Conservation (phyloP, 2,888 invertebrate species). For the Euplagia quadripunctaria region DNA sequence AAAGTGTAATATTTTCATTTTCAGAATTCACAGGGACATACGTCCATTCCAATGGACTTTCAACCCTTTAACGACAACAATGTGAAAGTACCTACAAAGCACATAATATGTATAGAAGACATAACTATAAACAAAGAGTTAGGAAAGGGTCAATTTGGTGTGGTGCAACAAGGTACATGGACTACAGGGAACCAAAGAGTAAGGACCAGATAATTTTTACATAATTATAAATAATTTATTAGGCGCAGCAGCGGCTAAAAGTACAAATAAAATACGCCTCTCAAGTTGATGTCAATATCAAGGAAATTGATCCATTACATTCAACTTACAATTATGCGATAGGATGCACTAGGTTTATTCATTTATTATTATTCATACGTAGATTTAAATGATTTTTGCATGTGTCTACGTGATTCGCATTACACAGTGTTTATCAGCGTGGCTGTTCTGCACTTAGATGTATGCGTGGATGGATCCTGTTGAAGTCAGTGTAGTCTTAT, state of each 20-base stretch:
- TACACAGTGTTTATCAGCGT: not conserved
- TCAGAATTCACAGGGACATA: conserved; percentile 63
- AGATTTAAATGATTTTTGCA: conserved; percentile 1
- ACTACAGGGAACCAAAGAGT: conserved; percentile 97
- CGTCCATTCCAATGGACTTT: conserved; percentile 63
- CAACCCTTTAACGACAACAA: conserved; percentile 73
- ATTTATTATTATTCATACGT: not conserved
- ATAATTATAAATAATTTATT: conserved; percentile 19
- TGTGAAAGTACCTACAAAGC: conserved; percentile 92
- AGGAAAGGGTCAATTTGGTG: conserved; percentile 99
- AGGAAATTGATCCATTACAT: not conserved
- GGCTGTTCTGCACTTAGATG: not conserved
- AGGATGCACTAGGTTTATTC: not conserved
- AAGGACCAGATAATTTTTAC: conserved; percentile 56
- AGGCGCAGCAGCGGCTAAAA: not conserved
- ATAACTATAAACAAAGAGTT: conserved; percentile 97
- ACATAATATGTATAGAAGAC: conserved; percentile 96
- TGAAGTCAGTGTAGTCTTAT: not conserved
- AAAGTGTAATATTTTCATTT: conserved; percentile 27
- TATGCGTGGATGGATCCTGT: not conserved
- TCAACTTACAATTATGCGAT: not conserved
- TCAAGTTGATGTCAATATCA: not conserved
- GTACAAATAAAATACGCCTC: not conserved
- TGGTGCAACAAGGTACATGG: conserved; percentile 99
- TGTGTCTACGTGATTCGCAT: conserved; percentile 4